Conservation (phyloP, 1,140 invertebrate genomes). For the Lordiphosa collinella region DNA sequence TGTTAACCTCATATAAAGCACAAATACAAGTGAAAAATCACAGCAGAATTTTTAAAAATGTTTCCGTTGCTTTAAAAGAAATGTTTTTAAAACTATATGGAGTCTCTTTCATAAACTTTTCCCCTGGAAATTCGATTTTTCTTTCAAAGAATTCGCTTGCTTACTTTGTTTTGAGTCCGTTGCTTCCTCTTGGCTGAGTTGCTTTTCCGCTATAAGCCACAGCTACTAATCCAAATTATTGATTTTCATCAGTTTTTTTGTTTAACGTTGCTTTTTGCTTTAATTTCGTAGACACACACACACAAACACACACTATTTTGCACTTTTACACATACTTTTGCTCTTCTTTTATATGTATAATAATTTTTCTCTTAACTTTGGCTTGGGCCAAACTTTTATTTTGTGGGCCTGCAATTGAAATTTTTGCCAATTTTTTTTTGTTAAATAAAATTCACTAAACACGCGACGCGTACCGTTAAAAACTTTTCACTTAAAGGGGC, state of each 20-base stretch:
- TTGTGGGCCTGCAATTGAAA: too few relatives aligned
- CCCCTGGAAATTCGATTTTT: too few relatives aligned
- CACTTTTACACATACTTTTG: slow-evolving; percentile 17
- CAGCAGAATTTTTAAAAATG: not conserved
- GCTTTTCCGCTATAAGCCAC: slow-evolving; percentile 33
- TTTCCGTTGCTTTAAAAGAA: too few relatives aligned
- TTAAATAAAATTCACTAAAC: too few relatives aligned
- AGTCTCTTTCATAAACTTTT: too few relatives aligned
- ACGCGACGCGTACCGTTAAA: too few relatives aligned
- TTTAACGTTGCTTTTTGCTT: slow-evolving; percentile 15
- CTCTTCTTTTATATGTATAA: too few relatives aligned
- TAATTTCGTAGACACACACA: slow-evolving; percentile 43
- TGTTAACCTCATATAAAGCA: slow-evolving; percentile 73
- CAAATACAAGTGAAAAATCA: slow-evolving; percentile 31
- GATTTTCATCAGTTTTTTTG: slow-evolving; percentile 54
- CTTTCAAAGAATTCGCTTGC: not conserved
- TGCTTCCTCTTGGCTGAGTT: slow-evolving; percentile 10
- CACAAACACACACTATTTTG: slow-evolving; percentile 16
- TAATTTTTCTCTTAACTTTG: too few relatives aligned
- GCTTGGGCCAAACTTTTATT: too few relatives aligned
- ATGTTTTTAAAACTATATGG: too few relatives aligned
- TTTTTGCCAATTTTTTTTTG: too few relatives aligned
- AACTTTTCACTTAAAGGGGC: not conserved
- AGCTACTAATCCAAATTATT: slow-evolving; percentile 72
- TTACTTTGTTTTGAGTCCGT: slow-evolving; percentile 49